These are phyloP conservation scores for Scylla paramamosain DNA, from an alignment of 1,140 invertebrate species.

Conservation along the genomic window DNA sequence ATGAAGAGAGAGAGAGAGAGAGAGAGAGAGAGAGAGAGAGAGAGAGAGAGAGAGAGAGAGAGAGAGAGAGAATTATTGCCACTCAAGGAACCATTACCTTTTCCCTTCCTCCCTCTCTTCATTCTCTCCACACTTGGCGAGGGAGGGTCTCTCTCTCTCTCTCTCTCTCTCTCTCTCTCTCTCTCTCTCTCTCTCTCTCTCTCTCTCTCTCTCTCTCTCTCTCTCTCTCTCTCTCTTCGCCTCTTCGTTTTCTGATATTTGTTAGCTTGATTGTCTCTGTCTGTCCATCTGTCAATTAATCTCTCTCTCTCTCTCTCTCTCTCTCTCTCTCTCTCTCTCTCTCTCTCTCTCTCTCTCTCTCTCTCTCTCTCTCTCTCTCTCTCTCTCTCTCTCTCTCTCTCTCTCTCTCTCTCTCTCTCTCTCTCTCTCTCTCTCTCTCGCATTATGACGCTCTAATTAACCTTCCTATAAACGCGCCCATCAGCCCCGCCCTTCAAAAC, in stretches of 20 bases:
- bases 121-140: not conserved
- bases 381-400: not conserved
- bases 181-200: not conserved
- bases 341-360: not conserved
- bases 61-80: not conserved
- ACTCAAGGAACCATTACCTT: not conserved
- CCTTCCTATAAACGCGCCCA: not conserved
- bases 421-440: not conserved
- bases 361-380: not conserved
- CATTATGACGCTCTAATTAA: slow-evolving; percentile 34
- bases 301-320: not conserved
- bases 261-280: too few species aligned
- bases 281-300: too few species aligned
- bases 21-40: not conserved
- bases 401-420: not conserved
- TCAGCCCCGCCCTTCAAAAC: slow-evolving; percentile 33
- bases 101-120: not conserved
- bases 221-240: not conserved
- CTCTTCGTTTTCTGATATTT: too few species aligned
- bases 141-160: not conserved
- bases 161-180: not conserved
- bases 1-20: not conserved
- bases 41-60: not conserved
- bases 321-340: not conserved
- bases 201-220: not conserved